These are phyloP conservation scores for Crax fasciolata DNA, from an alignment of 2,797 vertebrate genomes.

Conservation along the genomic window DNA sequence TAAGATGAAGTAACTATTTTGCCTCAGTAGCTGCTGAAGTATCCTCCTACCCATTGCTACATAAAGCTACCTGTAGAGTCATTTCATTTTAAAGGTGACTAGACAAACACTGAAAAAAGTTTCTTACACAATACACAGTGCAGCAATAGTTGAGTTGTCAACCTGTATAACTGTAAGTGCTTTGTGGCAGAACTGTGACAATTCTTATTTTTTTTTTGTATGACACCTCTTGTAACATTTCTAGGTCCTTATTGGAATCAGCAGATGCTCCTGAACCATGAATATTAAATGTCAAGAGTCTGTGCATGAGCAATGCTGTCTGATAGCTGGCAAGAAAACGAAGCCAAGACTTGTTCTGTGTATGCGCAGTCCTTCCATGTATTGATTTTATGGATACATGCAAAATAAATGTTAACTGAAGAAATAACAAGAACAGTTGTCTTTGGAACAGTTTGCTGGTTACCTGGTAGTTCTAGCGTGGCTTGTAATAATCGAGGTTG, in stretches of 20 bases:
- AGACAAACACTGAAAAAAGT: not conserved
- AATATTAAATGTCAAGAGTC: constrained; percentile 11
- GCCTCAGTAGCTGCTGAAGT: not conserved
- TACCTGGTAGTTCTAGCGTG: not conserved
- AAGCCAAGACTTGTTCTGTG: not conserved
- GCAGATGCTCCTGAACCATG: not conserved
- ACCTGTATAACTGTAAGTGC: not conserved
- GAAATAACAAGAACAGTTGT: not conserved
- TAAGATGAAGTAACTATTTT: not conserved
- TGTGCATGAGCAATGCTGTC: not conserved
- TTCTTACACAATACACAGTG: not conserved
- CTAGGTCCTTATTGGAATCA: not conserved
- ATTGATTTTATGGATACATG: not conserved
- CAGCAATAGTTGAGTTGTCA: not conserved
- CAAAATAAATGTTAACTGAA: constrained; percentile 45
- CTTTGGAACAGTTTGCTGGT: not conserved
- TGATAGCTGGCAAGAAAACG: constrained; percentile 11
- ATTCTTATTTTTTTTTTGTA: not conserved
- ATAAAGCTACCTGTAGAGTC: not conserved
- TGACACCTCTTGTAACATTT: not conserved
- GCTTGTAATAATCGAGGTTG: not conserved
- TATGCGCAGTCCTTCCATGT: not conserved
- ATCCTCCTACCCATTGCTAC: not conserved
- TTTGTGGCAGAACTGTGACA: not conserved
- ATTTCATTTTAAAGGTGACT: not conserved